Percentiles rank a stretch among this genome's conserved stretches.
These are phyloP conservation scores for Drosophila pachea DNA, from an alignment of 1,140 invertebrate species.

Conservation along the genomic window DNA sequence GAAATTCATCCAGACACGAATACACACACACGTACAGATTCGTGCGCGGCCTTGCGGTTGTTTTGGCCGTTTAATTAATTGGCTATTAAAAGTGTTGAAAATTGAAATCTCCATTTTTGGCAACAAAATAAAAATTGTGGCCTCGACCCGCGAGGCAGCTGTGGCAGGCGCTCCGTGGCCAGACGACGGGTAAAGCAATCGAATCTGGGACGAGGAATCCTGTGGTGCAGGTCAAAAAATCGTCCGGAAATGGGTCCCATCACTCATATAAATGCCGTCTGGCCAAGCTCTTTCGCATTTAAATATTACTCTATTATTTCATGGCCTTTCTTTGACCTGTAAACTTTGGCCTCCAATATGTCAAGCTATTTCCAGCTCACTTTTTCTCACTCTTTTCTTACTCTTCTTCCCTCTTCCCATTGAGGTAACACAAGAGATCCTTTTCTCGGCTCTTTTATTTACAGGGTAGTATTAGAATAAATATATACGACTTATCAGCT, in stretches of 20 bases:
- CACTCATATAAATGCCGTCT: too few relatives aligned
- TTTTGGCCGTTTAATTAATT: conserved; percentile 70
- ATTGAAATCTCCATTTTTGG: conserved; percentile 68
- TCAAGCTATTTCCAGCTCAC: too few relatives aligned
- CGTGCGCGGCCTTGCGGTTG: conserved; percentile 44
- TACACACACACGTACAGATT: background rate
- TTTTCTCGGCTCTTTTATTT: too few relatives aligned
- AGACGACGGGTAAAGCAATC: background rate
- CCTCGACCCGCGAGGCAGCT: background rate
- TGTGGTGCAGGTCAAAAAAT: too few relatives aligned
- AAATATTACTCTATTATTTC: too few relatives aligned
- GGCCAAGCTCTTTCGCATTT: too few relatives aligned
- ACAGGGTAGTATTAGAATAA: conserved; percentile 9
- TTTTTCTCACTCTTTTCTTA: background rate
- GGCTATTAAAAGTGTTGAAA: conserved; percentile 75
- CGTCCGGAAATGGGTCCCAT: too few relatives aligned
- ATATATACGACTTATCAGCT: background rate
- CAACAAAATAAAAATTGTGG: conserved; percentile 40
- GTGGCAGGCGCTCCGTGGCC: conserved; percentile 14
- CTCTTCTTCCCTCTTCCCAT: background rate
- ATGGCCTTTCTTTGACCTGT: too few relatives aligned
- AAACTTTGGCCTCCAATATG: too few relatives aligned
- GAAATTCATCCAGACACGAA: conserved; percentile 24
- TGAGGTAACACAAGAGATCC: too few relatives aligned
- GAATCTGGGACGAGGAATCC: too few relatives aligned